phyloP scores from a whole-genome alignment of 2,797 vertebrate species.

The Microchirus variegatus region DNA sequence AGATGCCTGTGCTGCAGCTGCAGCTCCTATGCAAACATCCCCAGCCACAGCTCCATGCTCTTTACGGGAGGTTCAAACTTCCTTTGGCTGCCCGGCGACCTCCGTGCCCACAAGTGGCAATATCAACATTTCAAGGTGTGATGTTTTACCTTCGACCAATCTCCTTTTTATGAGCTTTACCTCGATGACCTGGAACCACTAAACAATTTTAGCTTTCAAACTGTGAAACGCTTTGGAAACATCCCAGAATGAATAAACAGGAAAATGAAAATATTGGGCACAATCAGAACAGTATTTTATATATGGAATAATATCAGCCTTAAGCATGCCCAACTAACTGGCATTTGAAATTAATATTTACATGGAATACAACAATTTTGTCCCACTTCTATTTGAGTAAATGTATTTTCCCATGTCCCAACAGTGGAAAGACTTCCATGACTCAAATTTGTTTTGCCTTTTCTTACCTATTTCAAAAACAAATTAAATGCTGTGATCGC shows the following conservation, averaged over 20 bases:
- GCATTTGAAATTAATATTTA: no score
- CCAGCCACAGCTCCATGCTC: constrained; percentile 28
- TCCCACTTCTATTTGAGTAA: no score
- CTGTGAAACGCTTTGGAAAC: background rate
- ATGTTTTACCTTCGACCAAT: constrained; percentile 44
- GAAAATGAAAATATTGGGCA: background rate
- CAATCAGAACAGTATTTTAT: no score
- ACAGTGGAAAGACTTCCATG: no score
- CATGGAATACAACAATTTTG: no score
- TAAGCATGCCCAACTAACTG: no score
- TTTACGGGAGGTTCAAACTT: constrained; percentile 41
- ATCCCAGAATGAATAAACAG: background rate
- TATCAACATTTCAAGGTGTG: constrained; percentile 56
- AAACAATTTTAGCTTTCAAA: constrained; percentile 3
- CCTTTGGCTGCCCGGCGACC: constrained; percentile 33
- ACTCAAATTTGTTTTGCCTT: no score
- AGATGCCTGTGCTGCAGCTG: constrained; percentile 38
- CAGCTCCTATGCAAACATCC: constrained; percentile 52
- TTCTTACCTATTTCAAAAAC: no score
- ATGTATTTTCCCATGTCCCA: no score
- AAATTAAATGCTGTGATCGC: no score
- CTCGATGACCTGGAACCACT: constrained; percentile 11
- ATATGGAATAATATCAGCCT: no score
- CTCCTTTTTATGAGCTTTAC: constrained; percentile 19
- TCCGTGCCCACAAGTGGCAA: constrained; percentile 47